A percentile compares a stretch with the other conserved stretches of the same genome.
phyloP scores from a whole-genome alignment of 2,797 vertebrate genomes.

The Chiroxiphia lanceolata region DNA sequence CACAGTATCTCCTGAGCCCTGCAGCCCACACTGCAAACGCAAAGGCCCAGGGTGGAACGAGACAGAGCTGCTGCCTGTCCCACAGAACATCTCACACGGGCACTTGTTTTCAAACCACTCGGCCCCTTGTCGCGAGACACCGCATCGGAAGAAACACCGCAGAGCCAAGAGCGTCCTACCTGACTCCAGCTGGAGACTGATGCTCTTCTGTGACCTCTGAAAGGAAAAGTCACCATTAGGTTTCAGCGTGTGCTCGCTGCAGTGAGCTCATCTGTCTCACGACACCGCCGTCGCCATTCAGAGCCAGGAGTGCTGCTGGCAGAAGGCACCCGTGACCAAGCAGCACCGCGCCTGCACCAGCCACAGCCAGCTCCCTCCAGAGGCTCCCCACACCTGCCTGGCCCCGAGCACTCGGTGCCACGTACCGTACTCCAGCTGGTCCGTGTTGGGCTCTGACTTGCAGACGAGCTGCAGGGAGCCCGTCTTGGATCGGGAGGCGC shows the following conservation, averaged over 20 bases:
- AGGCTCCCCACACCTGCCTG: neutral
- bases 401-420: neutral
- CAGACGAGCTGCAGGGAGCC: constrained; percentile 82
- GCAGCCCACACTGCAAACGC: neutral
- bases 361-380: neutral
- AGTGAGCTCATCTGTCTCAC: constrained; percentile 17
- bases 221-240: constrained; percentile 55
- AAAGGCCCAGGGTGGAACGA: neutral
- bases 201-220: constrained; percentile 76
- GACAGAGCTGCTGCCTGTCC: neutral
- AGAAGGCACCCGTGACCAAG: neutral
- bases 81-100: neutral
- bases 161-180: constrained; percentile 56
- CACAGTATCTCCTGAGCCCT: neutral
- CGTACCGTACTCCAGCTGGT: constrained; percentile 79
- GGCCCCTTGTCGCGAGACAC: neutral
- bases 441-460: constrained; percentile 88
- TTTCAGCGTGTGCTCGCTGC: neutral
- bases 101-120: neutral
- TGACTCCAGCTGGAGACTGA: constrained; percentile 74
- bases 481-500: constrained; percentile 71
- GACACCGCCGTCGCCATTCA: neutral
- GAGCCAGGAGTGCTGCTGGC: neutral
- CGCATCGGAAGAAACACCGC: neutral
- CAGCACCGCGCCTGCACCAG: neutral